Evolutionary conservation across 2,888 invertebrate species (phyloP).

Genomic region (Lordiphosa andalusiaca): DNA sequence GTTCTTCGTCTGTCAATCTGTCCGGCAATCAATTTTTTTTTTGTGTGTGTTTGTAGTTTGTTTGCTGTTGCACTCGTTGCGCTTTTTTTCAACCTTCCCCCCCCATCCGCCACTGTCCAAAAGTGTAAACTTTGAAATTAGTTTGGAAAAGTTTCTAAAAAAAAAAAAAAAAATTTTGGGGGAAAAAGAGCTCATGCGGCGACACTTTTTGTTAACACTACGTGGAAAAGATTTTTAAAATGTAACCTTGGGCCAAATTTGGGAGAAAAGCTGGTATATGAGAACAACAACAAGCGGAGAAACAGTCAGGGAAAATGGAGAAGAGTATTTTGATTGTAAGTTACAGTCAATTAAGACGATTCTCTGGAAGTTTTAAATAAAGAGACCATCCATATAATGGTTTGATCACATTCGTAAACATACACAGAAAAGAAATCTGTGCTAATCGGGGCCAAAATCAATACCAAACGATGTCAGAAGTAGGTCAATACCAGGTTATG

Average conservation of each 20-base stretch:
- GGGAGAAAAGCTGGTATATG: too few species aligned
- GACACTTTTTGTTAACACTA: conserved; percentile 15
- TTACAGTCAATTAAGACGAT: too few species aligned
- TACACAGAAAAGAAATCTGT: too few species aligned
- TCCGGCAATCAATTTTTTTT: conserved; percentile 23
- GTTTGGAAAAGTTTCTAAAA: conserved; percentile 45
- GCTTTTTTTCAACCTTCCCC: conserved; percentile 16
- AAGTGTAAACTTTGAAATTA: conserved; percentile 67
- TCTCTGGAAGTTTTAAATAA: too few species aligned
- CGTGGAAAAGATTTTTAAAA: conserved; percentile 4
- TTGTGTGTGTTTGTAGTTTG: conserved; percentile 14
- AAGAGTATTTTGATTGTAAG: too few species aligned
- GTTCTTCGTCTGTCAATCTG: conserved; percentile 22
- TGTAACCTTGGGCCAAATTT: not conserved
- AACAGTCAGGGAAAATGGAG: too few species aligned
- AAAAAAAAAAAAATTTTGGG: not conserved
- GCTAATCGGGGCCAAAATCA: too few species aligned
- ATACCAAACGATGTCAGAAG: too few species aligned
- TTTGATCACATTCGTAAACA: too few species aligned
- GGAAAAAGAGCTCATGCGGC: conserved; percentile 6
- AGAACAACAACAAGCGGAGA: too few species aligned
- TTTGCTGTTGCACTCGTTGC: conserved; percentile 30
- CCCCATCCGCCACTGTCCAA: conserved; percentile 9
- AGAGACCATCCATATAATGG: too few species aligned
- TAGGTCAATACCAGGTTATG: too few species aligned